Conservation (phyloP, 1,140 invertebrate genomes). For the Diorhabda carinulata region DNA sequence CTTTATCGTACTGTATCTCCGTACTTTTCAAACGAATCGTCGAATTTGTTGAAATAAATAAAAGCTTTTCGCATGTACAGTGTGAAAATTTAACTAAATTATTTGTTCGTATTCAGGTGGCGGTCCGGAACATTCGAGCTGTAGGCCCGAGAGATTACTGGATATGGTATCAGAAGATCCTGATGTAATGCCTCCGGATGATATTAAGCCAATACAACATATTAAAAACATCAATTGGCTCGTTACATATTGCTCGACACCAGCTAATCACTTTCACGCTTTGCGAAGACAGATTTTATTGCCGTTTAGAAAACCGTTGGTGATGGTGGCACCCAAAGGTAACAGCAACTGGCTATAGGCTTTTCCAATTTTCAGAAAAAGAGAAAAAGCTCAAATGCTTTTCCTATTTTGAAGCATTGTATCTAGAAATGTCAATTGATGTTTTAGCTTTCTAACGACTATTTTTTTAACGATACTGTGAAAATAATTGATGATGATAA, state of each 20-base stretch:
- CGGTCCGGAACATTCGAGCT: constrained; percentile 85
- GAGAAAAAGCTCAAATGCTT: no score
- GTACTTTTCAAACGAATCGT: no score
- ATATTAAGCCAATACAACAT: constrained; percentile 68
- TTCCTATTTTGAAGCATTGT: no score
- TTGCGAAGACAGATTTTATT: constrained; percentile 78
- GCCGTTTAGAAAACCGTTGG: constrained; percentile 78
- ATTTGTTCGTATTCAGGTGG: constrained; percentile 22
- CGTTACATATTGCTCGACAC: constrained; percentile 77
- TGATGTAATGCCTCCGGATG: constrained; percentile 48
- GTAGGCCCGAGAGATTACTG: constrained; percentile 76
- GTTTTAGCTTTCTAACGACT: no score
- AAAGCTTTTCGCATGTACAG: no score
- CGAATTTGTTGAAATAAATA: no score
- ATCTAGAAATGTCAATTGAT: no score
- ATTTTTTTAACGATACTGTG: no score
- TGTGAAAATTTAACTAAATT: constrained; percentile 28
- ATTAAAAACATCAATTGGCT: constrained; percentile 78
- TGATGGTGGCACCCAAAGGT: constrained; percentile 79
- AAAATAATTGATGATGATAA: no score
- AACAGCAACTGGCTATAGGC: no score
- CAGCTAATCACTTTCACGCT: constrained; percentile 82
- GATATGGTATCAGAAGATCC: constrained; percentile 75
- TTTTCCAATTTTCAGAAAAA: no score
- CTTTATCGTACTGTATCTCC: no score